Evolutionary conservation across 2,888 invertebrate species (phyloP).

Genomic region (Drosophila siamana): DNA sequence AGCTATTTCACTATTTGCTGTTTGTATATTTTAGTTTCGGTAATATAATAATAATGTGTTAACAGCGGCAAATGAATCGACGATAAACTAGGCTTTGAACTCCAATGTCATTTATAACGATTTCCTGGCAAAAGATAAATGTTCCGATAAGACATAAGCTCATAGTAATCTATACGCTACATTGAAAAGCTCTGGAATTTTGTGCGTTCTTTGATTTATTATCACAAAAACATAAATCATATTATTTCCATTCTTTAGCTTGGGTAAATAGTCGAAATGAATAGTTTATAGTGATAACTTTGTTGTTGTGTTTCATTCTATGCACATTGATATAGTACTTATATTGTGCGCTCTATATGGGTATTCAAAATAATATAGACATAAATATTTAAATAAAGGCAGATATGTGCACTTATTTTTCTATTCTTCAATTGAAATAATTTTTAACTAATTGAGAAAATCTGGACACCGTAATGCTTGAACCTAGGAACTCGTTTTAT

Average conservation of each 20-base stretch:
- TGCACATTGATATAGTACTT: no score
- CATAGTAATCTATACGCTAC: constrained; percentile 32
- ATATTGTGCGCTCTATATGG: no score
- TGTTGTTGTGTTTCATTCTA: no score
- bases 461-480: no score
- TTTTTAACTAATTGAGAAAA: not conserved
- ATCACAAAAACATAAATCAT: constrained; percentile 45
- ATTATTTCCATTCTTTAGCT: constrained; percentile 1
- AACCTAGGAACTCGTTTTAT: not conserved
- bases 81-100: constrained; percentile 14
- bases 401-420: no score
- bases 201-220: constrained; percentile 42
- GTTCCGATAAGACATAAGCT: constrained; percentile 31
- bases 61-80: not conserved
- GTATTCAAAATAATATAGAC: no score
- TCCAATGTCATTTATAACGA: constrained; percentile 42
- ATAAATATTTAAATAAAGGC: no score
- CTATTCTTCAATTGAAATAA: not conserved
- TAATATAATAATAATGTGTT: no score
- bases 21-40: no score
- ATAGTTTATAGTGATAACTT: no score
- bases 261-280: constrained; percentile 13
- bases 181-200: constrained; percentile 30
- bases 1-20: no score
- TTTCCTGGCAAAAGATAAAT: constrained; percentile 20